Evolutionary conservation across 2,888 invertebrate genomes (phyloP).

Genomic region (Oscheius sp.): DNA sequence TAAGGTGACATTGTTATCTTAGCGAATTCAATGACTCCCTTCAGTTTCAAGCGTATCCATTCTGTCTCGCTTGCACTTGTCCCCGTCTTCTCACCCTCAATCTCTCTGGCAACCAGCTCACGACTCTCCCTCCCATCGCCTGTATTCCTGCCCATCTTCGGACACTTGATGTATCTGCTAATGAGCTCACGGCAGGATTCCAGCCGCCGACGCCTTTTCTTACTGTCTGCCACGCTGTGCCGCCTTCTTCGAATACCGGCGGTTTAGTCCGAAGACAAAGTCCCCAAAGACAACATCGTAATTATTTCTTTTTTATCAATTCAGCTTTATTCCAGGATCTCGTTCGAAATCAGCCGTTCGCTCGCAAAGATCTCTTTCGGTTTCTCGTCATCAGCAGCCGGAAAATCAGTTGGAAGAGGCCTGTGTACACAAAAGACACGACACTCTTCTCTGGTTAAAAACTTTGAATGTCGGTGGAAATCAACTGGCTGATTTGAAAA

Average conservation of each 20-base stretch:
- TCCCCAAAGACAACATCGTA: conserved; percentile 50
- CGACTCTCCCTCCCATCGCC: conserved; percentile 75
- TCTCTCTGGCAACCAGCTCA: conserved; percentile 85
- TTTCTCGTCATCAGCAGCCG: conserved; percentile 55
- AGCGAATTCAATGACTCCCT: background rate
- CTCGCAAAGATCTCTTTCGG: conserved; percentile 69
- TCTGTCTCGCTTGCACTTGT: conserved; percentile 89
- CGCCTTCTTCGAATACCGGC: conserved; percentile 43
- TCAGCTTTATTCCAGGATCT: conserved; percentile 51
- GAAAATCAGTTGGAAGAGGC: conserved; percentile 39
- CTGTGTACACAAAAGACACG: conserved; percentile 77
- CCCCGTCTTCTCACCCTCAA: conserved; percentile 87
- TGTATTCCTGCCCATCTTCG: conserved; percentile 57
- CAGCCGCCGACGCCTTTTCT: conserved; percentile 39
- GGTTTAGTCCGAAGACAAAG: conserved; percentile 47
- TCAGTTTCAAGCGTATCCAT: conserved; percentile 87
- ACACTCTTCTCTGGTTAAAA: conserved; percentile 84
- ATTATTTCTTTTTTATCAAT: background rate
- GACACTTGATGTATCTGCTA: conserved; percentile 87
- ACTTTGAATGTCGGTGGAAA: conserved; percentile 89
- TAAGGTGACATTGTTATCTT: conserved; percentile 76
- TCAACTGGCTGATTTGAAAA: conserved; percentile 81
- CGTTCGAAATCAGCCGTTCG: conserved; percentile 72
- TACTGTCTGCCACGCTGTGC: conserved; percentile 54
- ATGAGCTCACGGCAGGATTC: conserved; percentile 79